phyloP scores from a whole-genome alignment of 2,113 vertebrate genomes.

The Lamprologus sp. region DNA sequence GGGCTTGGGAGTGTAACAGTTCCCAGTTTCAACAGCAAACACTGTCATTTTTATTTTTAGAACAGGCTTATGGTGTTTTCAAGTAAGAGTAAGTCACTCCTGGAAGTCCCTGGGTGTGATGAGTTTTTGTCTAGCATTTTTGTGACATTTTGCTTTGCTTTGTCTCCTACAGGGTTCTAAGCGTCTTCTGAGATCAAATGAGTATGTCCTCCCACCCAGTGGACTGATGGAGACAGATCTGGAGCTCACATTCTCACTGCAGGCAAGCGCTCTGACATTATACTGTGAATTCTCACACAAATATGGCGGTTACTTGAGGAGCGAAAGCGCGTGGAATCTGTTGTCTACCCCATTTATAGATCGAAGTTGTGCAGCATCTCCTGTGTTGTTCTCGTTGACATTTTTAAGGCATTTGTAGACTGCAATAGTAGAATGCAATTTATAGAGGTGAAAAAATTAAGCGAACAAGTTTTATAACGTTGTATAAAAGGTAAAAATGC shows the following conservation, averaged over 20 bases:
- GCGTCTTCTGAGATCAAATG: conserved; percentile 75
- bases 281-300: conserved; percentile 32
- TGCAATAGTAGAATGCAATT: not conserved
- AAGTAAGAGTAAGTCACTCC: not conserved
- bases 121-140: not conserved
- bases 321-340: not conserved
- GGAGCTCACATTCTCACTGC: conserved; percentile 78
- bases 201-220: conserved; percentile 72
- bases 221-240: conserved; percentile 79
- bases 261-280: conserved; percentile 53
- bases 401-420: not conserved
- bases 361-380: not conserved
- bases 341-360: not conserved
- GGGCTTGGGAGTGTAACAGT: not conserved
- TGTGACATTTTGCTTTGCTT: not conserved
- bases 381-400: not conserved
- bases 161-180: conserved; percentile 70
- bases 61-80: not conserved
- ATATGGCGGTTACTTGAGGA: not conserved
- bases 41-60: not conserved
- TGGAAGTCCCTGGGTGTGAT: not conserved
- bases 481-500: not conserved
- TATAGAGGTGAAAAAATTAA: not conserved
- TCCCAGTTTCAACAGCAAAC: not conserved
- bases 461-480: not conserved